Base-by-base conservation (phyloP, 2,797 vertebrate genomes). In the Botia kubotai region DNA sequence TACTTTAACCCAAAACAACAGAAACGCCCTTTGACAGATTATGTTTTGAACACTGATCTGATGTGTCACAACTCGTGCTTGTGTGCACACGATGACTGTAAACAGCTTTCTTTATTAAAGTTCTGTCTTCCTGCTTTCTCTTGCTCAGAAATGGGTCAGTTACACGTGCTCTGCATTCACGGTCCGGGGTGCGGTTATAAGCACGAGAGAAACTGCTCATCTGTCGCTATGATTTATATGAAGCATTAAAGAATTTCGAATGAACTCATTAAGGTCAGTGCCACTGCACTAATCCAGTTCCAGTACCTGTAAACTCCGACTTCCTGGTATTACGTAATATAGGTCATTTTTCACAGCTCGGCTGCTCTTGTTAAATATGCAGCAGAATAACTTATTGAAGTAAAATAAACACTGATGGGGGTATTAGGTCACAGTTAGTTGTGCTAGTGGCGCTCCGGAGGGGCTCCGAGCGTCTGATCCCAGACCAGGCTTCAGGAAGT, bases 401-500 rank as follows among this genome's bases (percentile, higher is more conserved):
- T 75, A 55, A 82, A 85, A 79, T 60, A 60, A 68, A 53, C 81
- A 82, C 70, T 48, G n/a, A 71, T 33, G 48, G 80, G 43, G 23
- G 73, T 58, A 77, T 66, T 82, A 53, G 74, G 50, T 70, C 60
- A 74, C 75, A 19, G 77, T 77, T 68, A 71, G 74, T 63, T 80
- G 77, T 65, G 72, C 66, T 29, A 75, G 76, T 79, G 80, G 72
- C 29, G 68, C 79, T 85, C 73, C 43, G 63, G 70, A 72, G 80
- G 68, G 75, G 75, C 74, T 75, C 53, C 74, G 53, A n/a, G 58
- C 72, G 82, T 79, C 83, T 78, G 80, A 82, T 85, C 76, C 71
- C 86, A 86, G 74, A 67, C 67, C 87, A 81, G 84, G 53, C 69
- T 55, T 65, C 83, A 85, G 84, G 86, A 86, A 86, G 68, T 71